These are phyloP conservation scores for Pimephales promelas DNA, from an alignment of 2,113 vertebrate genomes.

Conservation along the genomic window DNA sequence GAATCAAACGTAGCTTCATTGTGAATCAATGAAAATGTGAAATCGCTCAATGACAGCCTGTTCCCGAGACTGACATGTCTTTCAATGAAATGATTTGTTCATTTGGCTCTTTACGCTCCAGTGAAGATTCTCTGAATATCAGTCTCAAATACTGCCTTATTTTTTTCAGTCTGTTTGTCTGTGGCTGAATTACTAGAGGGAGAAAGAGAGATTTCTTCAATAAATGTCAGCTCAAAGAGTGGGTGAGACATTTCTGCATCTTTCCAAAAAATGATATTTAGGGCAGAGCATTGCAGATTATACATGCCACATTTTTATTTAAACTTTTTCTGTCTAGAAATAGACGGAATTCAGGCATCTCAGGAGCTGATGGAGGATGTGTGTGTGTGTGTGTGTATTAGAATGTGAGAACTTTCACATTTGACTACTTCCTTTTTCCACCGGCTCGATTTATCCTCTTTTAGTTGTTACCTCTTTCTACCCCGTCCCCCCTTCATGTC, in stretches of 20 bases:
- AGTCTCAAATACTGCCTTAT: constrained; percentile 21
- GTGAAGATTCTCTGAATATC: constrained; percentile 10
- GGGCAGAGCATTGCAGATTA: constrained; percentile 34
- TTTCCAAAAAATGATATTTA: constrained; percentile 41
- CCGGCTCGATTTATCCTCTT: background rate
- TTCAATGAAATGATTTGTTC: constrained; percentile 43
- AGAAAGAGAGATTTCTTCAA: constrained; percentile 37
- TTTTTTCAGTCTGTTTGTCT: constrained; percentile 25
- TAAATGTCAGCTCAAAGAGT: constrained; percentile 32
- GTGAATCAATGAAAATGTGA: background rate
- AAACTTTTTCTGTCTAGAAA: constrained; percentile 27
- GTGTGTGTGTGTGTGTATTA: constrained; percentile 20
- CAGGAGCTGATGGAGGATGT: constrained; percentile 1
- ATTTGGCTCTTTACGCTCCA: constrained; percentile 1
- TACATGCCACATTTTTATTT: constrained; percentile 45
- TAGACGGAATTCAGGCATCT: constrained; percentile 24
- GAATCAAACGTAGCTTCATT: background rate
- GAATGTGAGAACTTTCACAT: constrained; percentile 31
- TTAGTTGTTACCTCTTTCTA: background rate
- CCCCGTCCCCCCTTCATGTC: background rate
- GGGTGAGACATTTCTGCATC: constrained; percentile 31
- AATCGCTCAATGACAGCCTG: background rate
- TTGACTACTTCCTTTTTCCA: background rate
- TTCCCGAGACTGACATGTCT: background rate
- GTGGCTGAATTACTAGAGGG: background rate